Evolutionary conservation across 2,113 vertebrate species (phyloP), one percentile per base, ranked within the genome.

Genomic region (Cricetomys ansorgei): DNA sequence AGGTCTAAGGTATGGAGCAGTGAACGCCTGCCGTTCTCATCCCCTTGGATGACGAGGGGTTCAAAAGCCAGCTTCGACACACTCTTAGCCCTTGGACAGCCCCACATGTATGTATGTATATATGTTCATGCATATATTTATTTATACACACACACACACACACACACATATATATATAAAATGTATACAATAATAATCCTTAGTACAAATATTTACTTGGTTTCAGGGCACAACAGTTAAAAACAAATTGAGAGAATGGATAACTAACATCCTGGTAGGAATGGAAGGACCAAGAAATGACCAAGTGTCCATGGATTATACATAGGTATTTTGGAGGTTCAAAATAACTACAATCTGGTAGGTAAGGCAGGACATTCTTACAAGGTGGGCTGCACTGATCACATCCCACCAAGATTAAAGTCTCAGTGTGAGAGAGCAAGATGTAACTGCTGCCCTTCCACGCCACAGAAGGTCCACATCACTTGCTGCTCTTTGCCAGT

Each of bases 201-300:
- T 69, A 81, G 48, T 50, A 88, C 48, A 92, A 76, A 37, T 81
- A 65, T 70, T 70, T 62, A 88, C 76, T 34, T 19, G 64, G 48
- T 37, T 90, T 90, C n/a, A 65, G 57, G 7, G 11, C 12, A 88
- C 23, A 92, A 45, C 10, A 81, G 91, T 16, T 93, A 65, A 88
- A 57, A 89, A 73, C 15, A 94, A 75, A 76, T 40, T 15, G 69
- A n/a, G 27, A 75, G 84, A 81, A 81, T 7, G 43, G 25, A 75
- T 23, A 80, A 25, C 23, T 85, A 88, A 57, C 65, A 95, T 62
- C 37, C 31, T 86, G 85, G 86, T 5, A 96, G 70, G 84, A 84
- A 89, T 37, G 62, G 45, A 43, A 73, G 13, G 19, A 23, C 75
- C 4, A 87, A 43, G 67, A 87, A 84, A 59, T 21, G 31, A 69